Conservation (phyloP, 2,797 vertebrate species). For the Phoeniculus purpureus region DNA sequence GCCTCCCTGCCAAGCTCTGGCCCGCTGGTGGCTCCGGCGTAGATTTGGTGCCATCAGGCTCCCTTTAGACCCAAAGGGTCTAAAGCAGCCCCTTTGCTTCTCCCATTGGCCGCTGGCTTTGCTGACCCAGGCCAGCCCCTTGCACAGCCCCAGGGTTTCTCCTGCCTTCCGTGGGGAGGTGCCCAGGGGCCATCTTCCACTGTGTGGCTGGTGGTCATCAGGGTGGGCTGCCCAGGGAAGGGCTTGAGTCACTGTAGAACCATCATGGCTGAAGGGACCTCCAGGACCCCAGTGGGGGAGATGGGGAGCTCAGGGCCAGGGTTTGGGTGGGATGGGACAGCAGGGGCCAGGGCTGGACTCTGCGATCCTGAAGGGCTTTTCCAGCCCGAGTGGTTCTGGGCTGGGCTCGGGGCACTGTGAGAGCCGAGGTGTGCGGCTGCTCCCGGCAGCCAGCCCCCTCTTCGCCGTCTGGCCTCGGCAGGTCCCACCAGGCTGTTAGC, state of each 20-base stretch:
- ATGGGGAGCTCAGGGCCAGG: too few species aligned
- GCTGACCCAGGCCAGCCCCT: not conserved
- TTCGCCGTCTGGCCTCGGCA: not conserved
- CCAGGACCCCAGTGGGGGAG: too few species aligned
- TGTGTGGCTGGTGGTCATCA: accelerated
- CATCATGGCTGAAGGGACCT: too few species aligned
- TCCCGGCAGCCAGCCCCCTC: not conserved
- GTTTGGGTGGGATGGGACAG: not conserved
- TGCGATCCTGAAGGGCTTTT: too few species aligned
- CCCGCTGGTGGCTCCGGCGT: too few species aligned
- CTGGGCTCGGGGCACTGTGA: not conserved
- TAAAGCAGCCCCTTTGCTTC: not conserved
- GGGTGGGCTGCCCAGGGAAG: too few species aligned
- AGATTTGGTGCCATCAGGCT: too few species aligned
- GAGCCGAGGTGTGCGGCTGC: accelerated
- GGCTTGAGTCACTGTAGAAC: too few species aligned
- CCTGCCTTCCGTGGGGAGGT: not conserved
- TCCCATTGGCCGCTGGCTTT: accelerated
- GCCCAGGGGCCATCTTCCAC: not conserved
- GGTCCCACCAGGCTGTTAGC: not conserved
- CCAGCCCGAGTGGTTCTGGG: not conserved
- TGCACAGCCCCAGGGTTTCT: not conserved
- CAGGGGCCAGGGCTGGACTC: too few species aligned
- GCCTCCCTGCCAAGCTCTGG: too few species aligned
- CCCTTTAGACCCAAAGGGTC: too few species aligned